Conservation (phyloP, 2,888 invertebrate species). For the Apamea epomidion region DNA sequence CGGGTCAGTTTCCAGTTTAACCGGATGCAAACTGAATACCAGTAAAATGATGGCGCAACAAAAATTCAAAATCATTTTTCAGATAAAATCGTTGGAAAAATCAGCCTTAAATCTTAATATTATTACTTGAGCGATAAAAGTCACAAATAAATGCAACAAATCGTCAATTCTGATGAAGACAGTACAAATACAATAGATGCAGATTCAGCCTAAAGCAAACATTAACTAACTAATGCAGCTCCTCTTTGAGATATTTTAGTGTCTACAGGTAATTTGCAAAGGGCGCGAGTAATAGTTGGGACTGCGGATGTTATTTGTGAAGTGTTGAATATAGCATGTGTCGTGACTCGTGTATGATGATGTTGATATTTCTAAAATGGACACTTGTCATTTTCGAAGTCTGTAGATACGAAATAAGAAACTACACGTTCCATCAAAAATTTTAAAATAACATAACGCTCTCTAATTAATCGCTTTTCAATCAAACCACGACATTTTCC, state of each 20-base stretch:
- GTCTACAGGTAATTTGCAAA: slow-evolving; percentile 40
- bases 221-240: slow-evolving; percentile 31
- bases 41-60: neutral
- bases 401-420: neutral
- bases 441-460: neutral
- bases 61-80: neutral
- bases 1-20: neutral
- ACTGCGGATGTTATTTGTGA: slow-evolving; percentile 21
- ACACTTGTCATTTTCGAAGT: neutral
- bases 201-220: slow-evolving; percentile 16
- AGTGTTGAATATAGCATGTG: neutral
- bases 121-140: too few relatives aligned
- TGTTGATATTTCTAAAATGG: neutral
- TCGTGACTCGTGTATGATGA: slow-evolving; percentile 13
- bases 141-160: neutral
- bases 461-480: neutral
- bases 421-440: neutral
- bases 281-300: slow-evolving; percentile 35
- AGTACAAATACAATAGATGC: slow-evolving; percentile 10
- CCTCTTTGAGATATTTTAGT: slow-evolving; percentile 50
- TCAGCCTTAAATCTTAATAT: neutral
- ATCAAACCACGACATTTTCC: neutral
- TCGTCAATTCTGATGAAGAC: neutral
- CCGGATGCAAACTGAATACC: too few relatives aligned
- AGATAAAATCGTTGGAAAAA: neutral